These are phyloP conservation scores for Tokudaia muenninki DNA, from an alignment of 2,797 vertebrate genomes.

Conservation along the genomic window DNA sequence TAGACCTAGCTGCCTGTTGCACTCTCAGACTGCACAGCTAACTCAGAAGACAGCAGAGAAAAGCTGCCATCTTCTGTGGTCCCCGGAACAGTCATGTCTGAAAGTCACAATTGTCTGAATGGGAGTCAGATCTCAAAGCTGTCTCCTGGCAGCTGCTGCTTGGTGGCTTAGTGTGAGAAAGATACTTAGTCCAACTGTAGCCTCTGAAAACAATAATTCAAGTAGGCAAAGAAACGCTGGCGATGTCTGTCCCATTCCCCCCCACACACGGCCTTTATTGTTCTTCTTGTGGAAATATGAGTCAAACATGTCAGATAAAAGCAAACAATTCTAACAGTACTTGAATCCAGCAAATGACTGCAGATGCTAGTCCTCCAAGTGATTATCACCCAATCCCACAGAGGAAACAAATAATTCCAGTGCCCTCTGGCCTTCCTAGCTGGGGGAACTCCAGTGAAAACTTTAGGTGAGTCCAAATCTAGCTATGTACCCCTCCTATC, in stretches of 20 bases:
- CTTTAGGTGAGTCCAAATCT: constrained; percentile 30
- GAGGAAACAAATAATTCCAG: not conserved
- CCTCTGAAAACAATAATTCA: constrained; percentile 66
- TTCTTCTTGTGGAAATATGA: constrained; percentile 73
- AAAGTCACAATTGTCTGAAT: constrained; percentile 75
- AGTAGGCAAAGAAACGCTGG: not conserved
- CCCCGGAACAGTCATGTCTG: constrained; percentile 80
- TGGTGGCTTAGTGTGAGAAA: constrained; percentile 63
- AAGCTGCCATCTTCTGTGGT: constrained; percentile 73
- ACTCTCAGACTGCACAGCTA: constrained; percentile 61
- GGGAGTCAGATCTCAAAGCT: constrained; percentile 57
- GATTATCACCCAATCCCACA: constrained; percentile 60
- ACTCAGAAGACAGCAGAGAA: constrained; percentile 73
- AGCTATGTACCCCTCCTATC: not conserved
- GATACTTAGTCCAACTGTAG: constrained; percentile 15
- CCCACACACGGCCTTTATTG: not conserved
- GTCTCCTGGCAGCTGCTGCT: constrained; percentile 57
- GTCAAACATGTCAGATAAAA: constrained; percentile 69
- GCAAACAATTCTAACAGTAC: constrained; percentile 69
- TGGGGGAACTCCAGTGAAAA: not conserved
- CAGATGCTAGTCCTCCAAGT: constrained; percentile 69
- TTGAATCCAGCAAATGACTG: constrained; percentile 76
- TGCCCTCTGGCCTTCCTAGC: not conserved
- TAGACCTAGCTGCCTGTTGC: constrained; percentile 57
- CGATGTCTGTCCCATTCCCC: constrained; percentile 18